Base-by-base conservation (phyloP, 1,140 invertebrate species). In the Nylanderia fulva region DNA sequence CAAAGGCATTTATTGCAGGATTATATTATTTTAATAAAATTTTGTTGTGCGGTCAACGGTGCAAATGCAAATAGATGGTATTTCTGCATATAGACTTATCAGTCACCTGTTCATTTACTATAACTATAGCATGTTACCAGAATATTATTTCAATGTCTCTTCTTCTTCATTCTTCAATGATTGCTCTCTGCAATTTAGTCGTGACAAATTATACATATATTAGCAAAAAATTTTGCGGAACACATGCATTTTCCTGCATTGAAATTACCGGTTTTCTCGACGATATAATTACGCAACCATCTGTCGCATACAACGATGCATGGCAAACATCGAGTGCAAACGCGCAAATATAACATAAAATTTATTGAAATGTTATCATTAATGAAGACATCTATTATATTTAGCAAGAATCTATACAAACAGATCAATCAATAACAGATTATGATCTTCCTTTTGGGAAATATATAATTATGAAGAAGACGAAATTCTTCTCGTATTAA, bases 191-290 rank as follows among this genome's bases (percentile, higher is more conserved):
- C n/a, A 66, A 66, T 66, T 66, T 36, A 42, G 11, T 29, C 36
- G 5, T 1, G 39, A 63, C 2, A 33, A 29, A 33, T 18, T 61
- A 21, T 48, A n/a, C n/a, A 7, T 61, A 48, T 7, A 27, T 36
- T n/a, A 29, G 29, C 42, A 33, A 63, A 48, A 29, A 63, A n/a
- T 42, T 11, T 80, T 24, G 36, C 45, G 2, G 8, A 71, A 48
- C 33, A 58, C 45, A 61, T 39, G 39, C 13, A 85, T 82, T 82
- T 27, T 64, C 33, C n/a, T 6, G 58, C 66, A 63, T 83, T 72
- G 63, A 86, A 58, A 74, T 69, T 75, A 84, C 69, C 71, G 48
- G 52, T 80, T 71, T 71, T 45, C 13, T 29, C 24, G 15, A 69
- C 7, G 21, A 72, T 39, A 48, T 75, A 72, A 79, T 71, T 77